Evolutionary conservation across 2,113 vertebrate genomes (phyloP).

Genomic region (Myiopsitta monachus): DNA sequence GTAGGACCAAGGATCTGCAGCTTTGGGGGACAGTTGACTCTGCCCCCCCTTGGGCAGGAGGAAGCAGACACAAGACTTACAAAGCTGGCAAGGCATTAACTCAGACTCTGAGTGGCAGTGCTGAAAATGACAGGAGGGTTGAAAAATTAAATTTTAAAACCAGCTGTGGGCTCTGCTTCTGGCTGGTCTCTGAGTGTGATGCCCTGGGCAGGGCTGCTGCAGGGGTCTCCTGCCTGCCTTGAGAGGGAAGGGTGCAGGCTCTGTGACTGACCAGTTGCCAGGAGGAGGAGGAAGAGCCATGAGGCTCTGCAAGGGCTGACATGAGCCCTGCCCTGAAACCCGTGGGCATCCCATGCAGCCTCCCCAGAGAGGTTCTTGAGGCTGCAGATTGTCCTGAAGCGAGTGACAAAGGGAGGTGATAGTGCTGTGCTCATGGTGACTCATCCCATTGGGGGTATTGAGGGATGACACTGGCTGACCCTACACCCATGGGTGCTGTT

Average conservation of each 20-base stretch:
- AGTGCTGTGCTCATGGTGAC: neutral
- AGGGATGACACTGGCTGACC: neutral
- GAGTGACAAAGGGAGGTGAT: neutral
- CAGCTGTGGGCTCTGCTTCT: neutral
- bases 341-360: neutral
- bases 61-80: neutral
- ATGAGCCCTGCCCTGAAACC: neutral
- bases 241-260: neutral
- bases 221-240: neutral
- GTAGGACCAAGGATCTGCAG: neutral
- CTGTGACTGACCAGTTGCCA: neutral
- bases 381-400: neutral
- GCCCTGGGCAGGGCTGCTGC: neutral
- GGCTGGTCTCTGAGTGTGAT: neutral
- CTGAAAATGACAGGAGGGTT: neutral
- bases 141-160: slow-evolving; percentile 44
- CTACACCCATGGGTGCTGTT: neutral
- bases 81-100: neutral
- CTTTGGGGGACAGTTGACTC: neutral
- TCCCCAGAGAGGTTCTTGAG: neutral
- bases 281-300: neutral
- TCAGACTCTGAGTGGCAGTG: neutral
- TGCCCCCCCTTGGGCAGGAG: neutral
- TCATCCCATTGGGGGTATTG: neutral
- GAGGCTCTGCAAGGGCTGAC: neutral